Percentiles rank a stretch among this genome's conserved stretches.
Evolutionary conservation across 37 sponge, comb jelly and placozoan species (phyloP).

Genomic region (Oopsacas minuta): DNA sequence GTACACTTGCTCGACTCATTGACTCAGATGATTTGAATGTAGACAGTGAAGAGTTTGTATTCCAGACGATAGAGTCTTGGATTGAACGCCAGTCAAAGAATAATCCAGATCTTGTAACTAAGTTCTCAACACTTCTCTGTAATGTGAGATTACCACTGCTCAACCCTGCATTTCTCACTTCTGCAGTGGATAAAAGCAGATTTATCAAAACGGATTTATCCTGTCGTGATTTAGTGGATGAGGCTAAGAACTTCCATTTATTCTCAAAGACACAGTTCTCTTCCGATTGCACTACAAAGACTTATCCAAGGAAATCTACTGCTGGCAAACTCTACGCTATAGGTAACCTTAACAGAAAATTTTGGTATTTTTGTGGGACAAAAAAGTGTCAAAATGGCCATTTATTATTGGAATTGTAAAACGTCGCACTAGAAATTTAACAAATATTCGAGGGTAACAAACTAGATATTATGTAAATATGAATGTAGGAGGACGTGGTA

Average conservation of each 20-base stretch:
- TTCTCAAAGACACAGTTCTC: neutral
- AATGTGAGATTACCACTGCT: conserved; percentile 69
- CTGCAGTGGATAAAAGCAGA: conserved; percentile 48
- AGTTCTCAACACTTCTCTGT: conserved; percentile 27
- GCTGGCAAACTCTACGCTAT: conserved; percentile 69
- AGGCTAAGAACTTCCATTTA: conserved; percentile 81
- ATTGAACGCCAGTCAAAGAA: conserved; percentile 30
- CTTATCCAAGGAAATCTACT: conserved; percentile 64
- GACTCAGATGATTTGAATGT: conserved; percentile 61
- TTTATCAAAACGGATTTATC: conserved; percentile 37
- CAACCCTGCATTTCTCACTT: conserved; percentile 39
- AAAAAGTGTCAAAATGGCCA: no score
- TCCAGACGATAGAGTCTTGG: conserved; percentile 45
- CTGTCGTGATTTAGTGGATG: conserved; percentile 64
- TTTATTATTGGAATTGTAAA: no score
- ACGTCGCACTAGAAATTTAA: no score
- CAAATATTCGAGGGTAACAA: no score
- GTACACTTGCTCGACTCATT: conserved; percentile 38
- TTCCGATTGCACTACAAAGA: neutral
- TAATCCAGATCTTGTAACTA: conserved; percentile 21
- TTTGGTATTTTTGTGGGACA: no score
- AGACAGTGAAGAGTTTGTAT: conserved; percentile 50
- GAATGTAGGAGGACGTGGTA: conserved; percentile 61
- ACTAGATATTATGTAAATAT: no score
- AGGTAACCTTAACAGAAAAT: no score